Evolutionary conservation across 2,113 vertebrate species (phyloP).

Genomic region (Grallaria varia): DNA sequence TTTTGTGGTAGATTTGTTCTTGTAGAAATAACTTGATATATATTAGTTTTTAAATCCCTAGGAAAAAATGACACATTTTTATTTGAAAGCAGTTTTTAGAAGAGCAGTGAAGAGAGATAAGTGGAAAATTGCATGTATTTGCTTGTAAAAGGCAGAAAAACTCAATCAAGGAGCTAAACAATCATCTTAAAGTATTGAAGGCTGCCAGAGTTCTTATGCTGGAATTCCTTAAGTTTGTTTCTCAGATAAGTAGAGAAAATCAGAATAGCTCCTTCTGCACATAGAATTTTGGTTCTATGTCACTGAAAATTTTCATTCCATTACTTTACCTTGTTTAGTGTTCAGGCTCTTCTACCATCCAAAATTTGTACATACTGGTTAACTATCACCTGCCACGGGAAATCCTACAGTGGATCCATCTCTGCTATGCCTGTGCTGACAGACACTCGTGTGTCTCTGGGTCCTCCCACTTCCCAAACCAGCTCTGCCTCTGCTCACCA

Average conservation of each 20-base stretch:
- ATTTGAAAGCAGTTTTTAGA: not conserved
- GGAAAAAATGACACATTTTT: not conserved
- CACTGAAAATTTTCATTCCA: not conserved
- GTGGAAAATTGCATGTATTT: conserved; percentile 13
- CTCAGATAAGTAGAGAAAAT: not conserved
- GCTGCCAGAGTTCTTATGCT: not conserved
- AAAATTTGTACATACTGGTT: not conserved
- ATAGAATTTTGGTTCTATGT: not conserved
- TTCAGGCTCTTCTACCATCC: not conserved
- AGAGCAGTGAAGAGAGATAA: not conserved
- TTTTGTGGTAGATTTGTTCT: not conserved
- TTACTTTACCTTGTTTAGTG: not conserved
- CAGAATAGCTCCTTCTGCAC: not conserved
- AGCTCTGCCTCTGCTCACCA: not conserved
- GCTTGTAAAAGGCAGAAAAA: not conserved
- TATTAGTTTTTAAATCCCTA: not conserved
- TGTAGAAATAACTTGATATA: not conserved
- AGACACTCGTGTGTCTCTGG: not conserved
- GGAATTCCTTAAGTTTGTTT: not conserved
- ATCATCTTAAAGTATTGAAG: not conserved
- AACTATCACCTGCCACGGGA: not conserved
- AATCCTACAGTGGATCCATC: not conserved
- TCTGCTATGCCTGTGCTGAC: not conserved
- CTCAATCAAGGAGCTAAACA: not conserved
- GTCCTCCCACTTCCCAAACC: not conserved